A percentile compares a stretch with the other conserved stretches of the same genome.
Evolutionary conservation across 2,113 vertebrate species (phyloP).

Genomic region (Protobothrops flavoviridis): DNA sequence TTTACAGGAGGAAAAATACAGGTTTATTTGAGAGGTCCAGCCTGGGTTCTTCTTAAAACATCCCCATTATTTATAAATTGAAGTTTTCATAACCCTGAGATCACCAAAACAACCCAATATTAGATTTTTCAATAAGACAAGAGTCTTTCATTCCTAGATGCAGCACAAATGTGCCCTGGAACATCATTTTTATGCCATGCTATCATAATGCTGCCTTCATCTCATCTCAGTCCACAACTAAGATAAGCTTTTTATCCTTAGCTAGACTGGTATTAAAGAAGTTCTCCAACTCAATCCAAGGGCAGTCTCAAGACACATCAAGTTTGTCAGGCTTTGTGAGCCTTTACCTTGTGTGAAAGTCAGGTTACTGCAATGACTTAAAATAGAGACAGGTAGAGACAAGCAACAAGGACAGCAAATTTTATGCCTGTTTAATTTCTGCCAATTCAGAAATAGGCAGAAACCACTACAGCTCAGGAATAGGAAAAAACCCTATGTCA

Average conservation of each 20-base stretch:
- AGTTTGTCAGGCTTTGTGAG: neutral
- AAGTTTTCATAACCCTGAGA: neutral
- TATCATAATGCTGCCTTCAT: neutral
- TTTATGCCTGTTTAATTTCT: neutral
- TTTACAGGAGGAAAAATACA: neutral
- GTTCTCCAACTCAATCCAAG: neutral
- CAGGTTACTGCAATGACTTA: neutral
- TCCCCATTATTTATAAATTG: neutral
- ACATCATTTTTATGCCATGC: neutral
- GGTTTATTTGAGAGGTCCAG: neutral
- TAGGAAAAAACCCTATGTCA: neutral
- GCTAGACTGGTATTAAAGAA: neutral
- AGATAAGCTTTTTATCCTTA: neutral
- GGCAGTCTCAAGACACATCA: neutral
- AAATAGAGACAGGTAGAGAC: neutral
- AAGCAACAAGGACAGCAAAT: neutral
- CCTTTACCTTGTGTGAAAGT: neutral
- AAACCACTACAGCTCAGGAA: neutral
- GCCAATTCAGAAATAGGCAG: neutral
- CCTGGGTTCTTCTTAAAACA: neutral
- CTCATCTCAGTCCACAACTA: neutral
- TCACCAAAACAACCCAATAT: neutral
- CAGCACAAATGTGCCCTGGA: neutral
- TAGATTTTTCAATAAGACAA: neutral
- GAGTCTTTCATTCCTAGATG: neutral